phyloP scores from a whole-genome alignment of 2,113 vertebrate species.

The Caranx melampygus region DNA sequence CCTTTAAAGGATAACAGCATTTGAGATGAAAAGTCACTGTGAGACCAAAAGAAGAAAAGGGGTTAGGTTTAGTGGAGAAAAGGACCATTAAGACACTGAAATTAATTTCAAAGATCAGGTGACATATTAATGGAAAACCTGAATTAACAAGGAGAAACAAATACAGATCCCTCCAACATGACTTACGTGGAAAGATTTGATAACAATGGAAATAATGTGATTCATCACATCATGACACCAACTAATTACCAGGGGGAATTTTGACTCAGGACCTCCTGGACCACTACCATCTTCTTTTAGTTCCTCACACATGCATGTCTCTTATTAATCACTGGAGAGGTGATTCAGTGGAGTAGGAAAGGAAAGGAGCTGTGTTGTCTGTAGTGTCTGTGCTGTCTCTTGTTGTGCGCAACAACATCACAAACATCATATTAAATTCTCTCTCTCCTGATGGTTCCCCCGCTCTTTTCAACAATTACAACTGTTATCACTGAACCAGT shows the following conservation, averaged over 20 bases:
- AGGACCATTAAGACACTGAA: slow-evolving; percentile 9
- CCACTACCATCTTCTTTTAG: not conserved
- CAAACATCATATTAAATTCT: too few relatives aligned
- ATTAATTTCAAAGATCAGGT: not conserved
- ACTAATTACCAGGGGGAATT: too few relatives aligned
- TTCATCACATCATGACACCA: too few relatives aligned
- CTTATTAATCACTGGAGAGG: too few relatives aligned
- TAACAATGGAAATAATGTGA: too few relatives aligned
- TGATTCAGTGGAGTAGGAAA: too few relatives aligned
- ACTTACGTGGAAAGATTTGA: not conserved
- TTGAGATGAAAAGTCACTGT: slow-evolving; percentile 39
- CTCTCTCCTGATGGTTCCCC: not conserved
- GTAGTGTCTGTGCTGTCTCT: too few relatives aligned
- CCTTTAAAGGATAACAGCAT: slow-evolving; percentile 65
- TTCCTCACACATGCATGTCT: not conserved
- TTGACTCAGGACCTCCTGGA: too few relatives aligned
- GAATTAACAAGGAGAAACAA: not conserved
- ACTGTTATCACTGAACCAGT: not conserved
- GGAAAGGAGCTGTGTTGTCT: too few relatives aligned
- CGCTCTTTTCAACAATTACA: not conserved
- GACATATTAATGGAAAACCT: not conserved
- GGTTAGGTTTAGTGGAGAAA: not conserved
- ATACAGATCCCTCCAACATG: not conserved
- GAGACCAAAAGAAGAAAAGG: not conserved
- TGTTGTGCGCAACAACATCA: too few relatives aligned